These are phyloP conservation scores for Epinephelus fuscoguttatus DNA, from an alignment of 2,113 vertebrate species.

Conservation along the genomic window DNA sequence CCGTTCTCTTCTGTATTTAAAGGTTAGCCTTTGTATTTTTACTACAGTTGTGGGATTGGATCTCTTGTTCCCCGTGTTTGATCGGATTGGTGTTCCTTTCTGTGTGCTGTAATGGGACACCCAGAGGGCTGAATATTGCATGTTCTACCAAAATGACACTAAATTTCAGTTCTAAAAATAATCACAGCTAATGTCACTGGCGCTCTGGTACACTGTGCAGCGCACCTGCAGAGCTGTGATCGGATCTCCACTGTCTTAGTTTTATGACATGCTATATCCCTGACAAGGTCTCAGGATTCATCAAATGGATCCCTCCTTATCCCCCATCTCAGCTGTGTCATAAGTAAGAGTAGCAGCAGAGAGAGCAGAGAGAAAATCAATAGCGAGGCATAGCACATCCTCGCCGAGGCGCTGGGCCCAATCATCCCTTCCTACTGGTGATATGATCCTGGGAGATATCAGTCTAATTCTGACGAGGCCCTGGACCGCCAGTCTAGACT, in stretches of 20 bases:
- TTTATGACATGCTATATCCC: conserved; percentile 74
- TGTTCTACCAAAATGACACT: conserved; percentile 47
- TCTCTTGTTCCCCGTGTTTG: conserved; percentile 49
- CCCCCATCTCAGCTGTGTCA: conserved; percentile 76
- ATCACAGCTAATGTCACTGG: conserved; percentile 40
- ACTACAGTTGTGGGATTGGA: conserved; percentile 48
- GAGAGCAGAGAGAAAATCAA: conserved; percentile 81
- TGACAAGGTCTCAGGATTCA: conserved; percentile 79
- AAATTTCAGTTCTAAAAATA: conserved; percentile 56
- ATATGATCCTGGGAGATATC: conserved; percentile 77
- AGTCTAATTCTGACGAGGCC: conserved; percentile 76
- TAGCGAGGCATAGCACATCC: conserved; percentile 74
- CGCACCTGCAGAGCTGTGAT: conserved; percentile 50
- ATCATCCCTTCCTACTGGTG: conserved; percentile 76
- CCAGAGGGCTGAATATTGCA: conserved; percentile 44
- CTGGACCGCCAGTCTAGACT: conserved; percentile 68
- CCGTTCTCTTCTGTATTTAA: conserved; percentile 59
- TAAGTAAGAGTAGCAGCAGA: conserved; percentile 76
- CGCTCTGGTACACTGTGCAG: conserved; percentile 21
- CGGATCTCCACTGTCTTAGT: conserved; percentile 62
- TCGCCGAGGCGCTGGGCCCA: conserved; percentile 61
- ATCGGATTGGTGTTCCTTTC: conserved; percentile 59
- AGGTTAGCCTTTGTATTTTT: conserved; percentile 64
- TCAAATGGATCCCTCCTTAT: conserved; percentile 76
- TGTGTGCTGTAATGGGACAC: conserved; percentile 45